Base-by-base conservation (phyloP, 2,797 vertebrate species). In the Rhodeus uyekii region DNA sequence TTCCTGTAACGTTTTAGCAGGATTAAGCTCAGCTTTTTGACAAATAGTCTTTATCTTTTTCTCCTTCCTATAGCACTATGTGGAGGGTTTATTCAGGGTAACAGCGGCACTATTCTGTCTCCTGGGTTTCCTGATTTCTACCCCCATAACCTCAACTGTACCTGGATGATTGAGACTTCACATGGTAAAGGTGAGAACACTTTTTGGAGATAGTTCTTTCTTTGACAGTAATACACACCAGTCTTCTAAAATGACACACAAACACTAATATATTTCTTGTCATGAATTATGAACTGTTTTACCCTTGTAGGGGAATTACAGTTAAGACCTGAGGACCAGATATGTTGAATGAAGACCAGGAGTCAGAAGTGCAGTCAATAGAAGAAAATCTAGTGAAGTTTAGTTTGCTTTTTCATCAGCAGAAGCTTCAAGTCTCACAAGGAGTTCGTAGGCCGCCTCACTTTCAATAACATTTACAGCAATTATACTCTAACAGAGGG, bases 101-200 rank as follows among this genome's bases (percentile, higher is more conserved):
- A 97, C 91, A 92, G 92, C 3, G 98, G 98, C 32, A 99, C 97
- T 87, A 97, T 99, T 91, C 90, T 99, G 64, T 99, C 98, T 3
- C 98, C 98, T 2, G 98, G 98, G 32, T 99, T 99, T 87, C 98
- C 98, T 12, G 98, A 99, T 89, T 99, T 99, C 90, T 99, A 99
- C 90, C 98, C 98, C 2, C 99, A 99, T 92, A 99, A 99, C 92
- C 91, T 99, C 91, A 99, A 99, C 93, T 99, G 98, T 92, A 99
- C 98, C 0, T 99, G 98, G 98, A 92, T 96, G 1, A 98, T 99
- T 32, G 97, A 99, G 92, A 96, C 97, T 1, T 98, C 98, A 0
- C 97, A 99, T 19, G 98, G 98, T 84, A 99, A 99, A 96, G 98
- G 98, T 99, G 87, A 96, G 91, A 36, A 8, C 3, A 2, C 8